Evolutionary conservation across 1,140 invertebrate genomes (phyloP).

Genomic region (Lepeophtheirus salmonis): DNA sequence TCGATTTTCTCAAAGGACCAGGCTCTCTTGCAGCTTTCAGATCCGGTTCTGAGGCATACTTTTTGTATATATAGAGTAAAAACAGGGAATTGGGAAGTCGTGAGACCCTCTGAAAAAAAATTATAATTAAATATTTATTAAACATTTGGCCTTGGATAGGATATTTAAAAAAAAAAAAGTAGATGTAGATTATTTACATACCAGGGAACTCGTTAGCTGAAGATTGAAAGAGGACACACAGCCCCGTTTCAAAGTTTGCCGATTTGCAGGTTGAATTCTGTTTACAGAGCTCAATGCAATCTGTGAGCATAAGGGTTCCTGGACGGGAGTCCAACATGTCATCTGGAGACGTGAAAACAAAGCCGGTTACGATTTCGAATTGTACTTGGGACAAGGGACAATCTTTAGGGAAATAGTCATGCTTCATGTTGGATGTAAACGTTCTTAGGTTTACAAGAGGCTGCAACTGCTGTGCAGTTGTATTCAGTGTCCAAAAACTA

Average conservation of each 20-base stretch:
- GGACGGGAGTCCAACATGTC: conserved; percentile 31
- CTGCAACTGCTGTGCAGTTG: not conserved
- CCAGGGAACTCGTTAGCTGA: conserved; percentile 28
- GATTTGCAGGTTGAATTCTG: conserved; percentile 29
- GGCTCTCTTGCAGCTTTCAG: conserved; percentile 25
- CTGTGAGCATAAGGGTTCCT: conserved; percentile 31
- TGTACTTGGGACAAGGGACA: conserved; percentile 19
- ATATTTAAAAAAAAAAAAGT: not conserved
- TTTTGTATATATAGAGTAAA: conserved; percentile 37
- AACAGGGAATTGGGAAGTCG: conserved; percentile 34
- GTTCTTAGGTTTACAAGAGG: not conserved
- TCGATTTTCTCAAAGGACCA: conserved; percentile 33
- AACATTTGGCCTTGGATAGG: not conserved
- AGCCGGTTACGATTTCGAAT: conserved; percentile 35
- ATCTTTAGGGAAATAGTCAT: not conserved
- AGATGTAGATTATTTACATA: conserved; percentile 18
- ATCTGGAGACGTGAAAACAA: conserved; percentile 31
- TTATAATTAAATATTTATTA: not conserved
- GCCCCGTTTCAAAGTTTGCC: conserved; percentile 36
- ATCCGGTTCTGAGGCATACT: conserved; percentile 27
- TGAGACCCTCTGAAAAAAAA: conserved; percentile 26
- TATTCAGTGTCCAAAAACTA: too few species aligned
- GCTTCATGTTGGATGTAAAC: not conserved
- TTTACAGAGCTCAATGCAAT: conserved; percentile 31
- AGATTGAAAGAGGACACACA: conserved; percentile 33